Evolutionary conservation across 1,140 invertebrate genomes (phyloP).

Genomic region (Drosophila santomea): DNA sequence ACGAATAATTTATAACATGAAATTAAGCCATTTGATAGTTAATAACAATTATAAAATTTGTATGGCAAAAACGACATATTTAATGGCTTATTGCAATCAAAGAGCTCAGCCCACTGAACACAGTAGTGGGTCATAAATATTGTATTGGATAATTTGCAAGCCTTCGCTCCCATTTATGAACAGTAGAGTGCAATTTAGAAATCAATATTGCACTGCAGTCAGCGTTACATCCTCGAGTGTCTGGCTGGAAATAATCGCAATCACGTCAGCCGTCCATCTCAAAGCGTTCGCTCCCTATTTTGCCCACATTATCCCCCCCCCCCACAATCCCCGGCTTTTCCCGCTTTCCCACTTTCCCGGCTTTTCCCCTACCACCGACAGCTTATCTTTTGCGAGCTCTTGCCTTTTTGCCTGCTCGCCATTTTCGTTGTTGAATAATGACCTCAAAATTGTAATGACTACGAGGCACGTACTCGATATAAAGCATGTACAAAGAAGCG

Average conservation of each 20-base stretch:
- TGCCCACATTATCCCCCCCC: not conserved
- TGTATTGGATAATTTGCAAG: not conserved
- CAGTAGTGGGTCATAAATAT: not conserved
- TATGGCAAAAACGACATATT: not conserved
- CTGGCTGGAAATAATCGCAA: constrained; percentile 28
- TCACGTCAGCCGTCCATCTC: constrained; percentile 42
- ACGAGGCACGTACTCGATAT: constrained; percentile 76
- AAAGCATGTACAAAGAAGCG: constrained; percentile 45
- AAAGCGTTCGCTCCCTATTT: constrained; percentile 2
- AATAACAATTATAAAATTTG: too few relatives aligned
- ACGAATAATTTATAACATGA: too few relatives aligned
- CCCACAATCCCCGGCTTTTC: constrained; percentile 14
- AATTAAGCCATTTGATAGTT: too few relatives aligned
- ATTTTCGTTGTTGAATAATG: constrained; percentile 74
- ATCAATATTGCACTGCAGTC: constrained; percentile 34
- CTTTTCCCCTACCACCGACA: constrained; percentile 11
- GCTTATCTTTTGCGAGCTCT: constrained; percentile 35
- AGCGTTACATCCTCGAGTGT: constrained; percentile 7
- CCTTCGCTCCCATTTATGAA: constrained; percentile 8
- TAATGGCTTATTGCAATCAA: not conserved
- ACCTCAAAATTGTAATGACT: constrained; percentile 79
- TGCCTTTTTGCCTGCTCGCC: constrained; percentile 53
- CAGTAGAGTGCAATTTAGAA: constrained; percentile 9
- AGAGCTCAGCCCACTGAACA: not conserved
- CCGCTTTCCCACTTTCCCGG: not conserved